phyloP scores from a whole-genome alignment of 2,113 vertebrate genomes.

The Galbula dea region DNA sequence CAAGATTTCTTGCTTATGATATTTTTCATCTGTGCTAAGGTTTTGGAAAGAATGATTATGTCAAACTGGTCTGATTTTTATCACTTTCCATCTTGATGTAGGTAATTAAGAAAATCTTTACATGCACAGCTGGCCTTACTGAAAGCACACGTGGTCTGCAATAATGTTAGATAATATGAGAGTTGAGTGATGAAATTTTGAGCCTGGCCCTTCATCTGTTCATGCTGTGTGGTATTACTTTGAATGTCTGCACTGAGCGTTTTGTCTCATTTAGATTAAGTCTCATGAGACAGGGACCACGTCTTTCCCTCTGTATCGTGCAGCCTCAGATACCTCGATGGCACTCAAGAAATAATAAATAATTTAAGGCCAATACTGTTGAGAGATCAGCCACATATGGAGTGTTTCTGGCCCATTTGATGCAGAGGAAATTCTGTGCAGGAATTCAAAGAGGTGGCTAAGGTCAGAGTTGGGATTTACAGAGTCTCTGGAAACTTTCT shows the following conservation, averaged over 20 bases:
- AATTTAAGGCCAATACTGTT: not conserved
- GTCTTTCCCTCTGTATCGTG: not conserved
- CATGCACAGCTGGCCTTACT: not conserved
- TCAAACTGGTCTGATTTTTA: not conserved
- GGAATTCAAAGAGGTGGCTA: not conserved
- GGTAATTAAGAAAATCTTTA: not conserved
- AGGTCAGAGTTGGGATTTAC: not conserved
- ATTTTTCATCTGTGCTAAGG: not conserved
- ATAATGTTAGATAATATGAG: not conserved
- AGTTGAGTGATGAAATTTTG: conserved; percentile 22
- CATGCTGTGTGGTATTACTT: not conserved
- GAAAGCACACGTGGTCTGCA: not conserved
- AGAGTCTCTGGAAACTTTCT: conserved; percentile 30
- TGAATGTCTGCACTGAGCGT: not conserved
- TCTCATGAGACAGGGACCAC: not conserved
- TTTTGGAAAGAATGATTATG: not conserved
- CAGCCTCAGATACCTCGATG: not conserved
- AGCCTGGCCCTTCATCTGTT: conserved; percentile 2
- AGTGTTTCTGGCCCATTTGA: conserved; percentile 10
- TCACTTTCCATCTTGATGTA: not conserved
- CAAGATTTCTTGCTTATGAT: not conserved
- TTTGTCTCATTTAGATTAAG: not conserved
- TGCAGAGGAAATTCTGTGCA: not conserved
- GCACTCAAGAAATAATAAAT: conserved; percentile 19
- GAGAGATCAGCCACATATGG: not conserved